These are phyloP conservation scores for Labeo calbasu DNA, from an alignment of 2,797 vertebrate genomes.

Conservation along the genomic window DNA sequence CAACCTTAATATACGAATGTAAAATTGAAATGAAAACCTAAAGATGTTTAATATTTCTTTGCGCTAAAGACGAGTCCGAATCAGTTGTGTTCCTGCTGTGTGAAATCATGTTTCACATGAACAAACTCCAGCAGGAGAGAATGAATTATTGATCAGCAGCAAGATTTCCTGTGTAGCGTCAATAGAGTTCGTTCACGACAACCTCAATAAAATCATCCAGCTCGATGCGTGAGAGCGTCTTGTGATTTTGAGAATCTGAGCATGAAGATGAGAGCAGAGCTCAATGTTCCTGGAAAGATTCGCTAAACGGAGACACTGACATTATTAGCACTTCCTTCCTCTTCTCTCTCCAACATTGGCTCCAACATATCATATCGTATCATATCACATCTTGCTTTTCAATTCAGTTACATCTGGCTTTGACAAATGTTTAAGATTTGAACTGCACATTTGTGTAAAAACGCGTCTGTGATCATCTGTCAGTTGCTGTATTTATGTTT, in stretches of 20 bases:
- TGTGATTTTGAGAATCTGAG: background rate
- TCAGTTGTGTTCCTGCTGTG: background rate
- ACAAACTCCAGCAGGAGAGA: background rate
- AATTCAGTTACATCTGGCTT: background rate
- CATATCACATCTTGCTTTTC: background rate
- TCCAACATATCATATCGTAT: too few species aligned
- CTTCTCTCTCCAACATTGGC: background rate
- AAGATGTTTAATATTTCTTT: background rate
- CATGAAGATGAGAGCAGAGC: background rate
- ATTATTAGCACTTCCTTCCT: background rate
- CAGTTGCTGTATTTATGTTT: background rate
- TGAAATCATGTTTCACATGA: constrained; percentile 28
- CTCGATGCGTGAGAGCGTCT: background rate
- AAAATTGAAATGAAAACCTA: background rate
- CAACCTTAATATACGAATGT: background rate
- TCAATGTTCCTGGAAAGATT: background rate
- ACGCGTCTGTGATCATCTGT: background rate
- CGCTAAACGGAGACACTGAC: too few species aligned
- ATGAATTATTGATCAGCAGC: constrained; percentile 41
- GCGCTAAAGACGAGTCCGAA: background rate
- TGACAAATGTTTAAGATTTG: background rate
- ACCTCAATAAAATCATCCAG: background rate
- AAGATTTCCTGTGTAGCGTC: background rate
- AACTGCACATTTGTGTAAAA: background rate
- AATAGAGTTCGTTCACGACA: constrained; percentile 12